Conservation (phyloP, 2,888 invertebrate species). For the Nebria brevicollis region DNA sequence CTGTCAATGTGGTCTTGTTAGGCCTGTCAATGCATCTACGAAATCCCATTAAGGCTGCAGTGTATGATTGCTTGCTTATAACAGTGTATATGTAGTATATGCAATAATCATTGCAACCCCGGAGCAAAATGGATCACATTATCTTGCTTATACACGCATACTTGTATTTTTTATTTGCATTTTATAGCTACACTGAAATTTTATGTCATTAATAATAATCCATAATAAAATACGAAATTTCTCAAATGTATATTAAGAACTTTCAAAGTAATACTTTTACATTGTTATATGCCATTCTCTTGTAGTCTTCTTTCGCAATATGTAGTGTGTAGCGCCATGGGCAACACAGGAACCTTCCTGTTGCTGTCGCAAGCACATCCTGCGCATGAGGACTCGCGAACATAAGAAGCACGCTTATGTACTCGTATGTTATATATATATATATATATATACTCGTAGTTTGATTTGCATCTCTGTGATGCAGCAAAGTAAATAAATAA, state of each 20-base stretch:
- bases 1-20: constrained; percentile 47
- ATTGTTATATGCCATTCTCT: background rate
- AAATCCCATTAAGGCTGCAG: constrained; percentile 45
- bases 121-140: constrained; percentile 29
- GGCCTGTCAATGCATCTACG: constrained; percentile 39
- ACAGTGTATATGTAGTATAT: constrained; percentile 20
- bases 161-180: background rate
- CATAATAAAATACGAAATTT: too few relatives aligned
- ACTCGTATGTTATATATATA: background rate
- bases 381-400: background rate
- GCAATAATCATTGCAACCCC: constrained; percentile 31
- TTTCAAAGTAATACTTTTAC: background rate
- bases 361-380: background rate
- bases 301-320: background rate
- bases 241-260: background rate
- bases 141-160: constrained; percentile 39
- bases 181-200: too few relatives aligned
- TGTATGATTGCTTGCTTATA: constrained; percentile 39
- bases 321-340: background rate
- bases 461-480: background rate
- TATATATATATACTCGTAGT: too few relatives aligned
- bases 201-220: too few relatives aligned
- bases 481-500: background rate
- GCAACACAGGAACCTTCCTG: background rate
- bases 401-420: background rate